Base-by-base conservation (phyloP, 2,113 vertebrate species). In the Hippocampus barbouri region DNA sequence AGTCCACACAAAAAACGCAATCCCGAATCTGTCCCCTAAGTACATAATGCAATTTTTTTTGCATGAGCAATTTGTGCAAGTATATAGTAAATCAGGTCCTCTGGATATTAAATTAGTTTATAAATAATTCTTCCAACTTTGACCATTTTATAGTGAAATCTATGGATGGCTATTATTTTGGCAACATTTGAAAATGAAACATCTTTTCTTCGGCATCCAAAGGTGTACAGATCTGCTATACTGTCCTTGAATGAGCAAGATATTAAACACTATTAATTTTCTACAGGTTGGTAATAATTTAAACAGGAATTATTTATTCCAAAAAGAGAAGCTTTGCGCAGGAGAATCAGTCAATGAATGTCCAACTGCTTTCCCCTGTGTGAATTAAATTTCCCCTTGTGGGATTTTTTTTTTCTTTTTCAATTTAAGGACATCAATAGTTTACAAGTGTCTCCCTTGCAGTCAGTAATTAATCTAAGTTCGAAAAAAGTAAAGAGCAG, bases 181-280 rank as follows among this genome's bases (percentile, higher is more conserved):
- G 3, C 23, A 14, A 1, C 3, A 62, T 71, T 38, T 12, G 8
- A 12, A 45, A 45, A 45, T 45, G 43, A 45, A 45, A 45, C 10
- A 12, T 45, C 3, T 45, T 45, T 14, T 45, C 43, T 45, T 45
- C 3, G 2, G 43, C 43, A 14, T 45, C 43, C 43, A 45, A 45
- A 45, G 43, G 12, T 14, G 43, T 14, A 63, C 74, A 43, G 80
- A 77, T 71, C 80, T 83, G 68, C 75, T 62, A 51, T 45, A 68
- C 30, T 38, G 57, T 47, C 66, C 30, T 41, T 61, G 56, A 47
- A 49, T 54, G 70, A 79, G 49, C 64, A 68, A 69, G 64, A 78
- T 78, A 84, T 83, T 30, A 76, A 73, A 78, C 2, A 20, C 8
- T 54, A 54, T n/a, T 54, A 10, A 8, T 8, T 54, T 9, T 54